Percentiles rank a stretch among this genome's conserved stretches.
Evolutionary conservation across 2,113 vertebrate species (phyloP).

Genomic region (Channa maculata): DNA sequence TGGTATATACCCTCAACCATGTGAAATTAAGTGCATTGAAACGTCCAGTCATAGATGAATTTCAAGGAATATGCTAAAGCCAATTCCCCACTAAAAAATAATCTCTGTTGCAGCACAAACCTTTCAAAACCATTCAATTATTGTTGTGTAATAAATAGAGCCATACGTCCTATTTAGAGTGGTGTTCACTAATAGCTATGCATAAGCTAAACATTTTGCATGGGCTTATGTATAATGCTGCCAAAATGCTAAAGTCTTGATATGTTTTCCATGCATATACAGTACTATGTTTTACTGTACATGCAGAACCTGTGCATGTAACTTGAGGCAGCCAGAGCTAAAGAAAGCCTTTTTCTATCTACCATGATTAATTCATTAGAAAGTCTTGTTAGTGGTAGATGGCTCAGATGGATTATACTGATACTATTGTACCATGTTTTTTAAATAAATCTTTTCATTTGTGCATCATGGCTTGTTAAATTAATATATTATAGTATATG

Average conservation of each 20-base stretch:
- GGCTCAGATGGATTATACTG: constrained; percentile 14
- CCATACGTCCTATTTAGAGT: not conserved
- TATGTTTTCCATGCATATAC: constrained; percentile 23
- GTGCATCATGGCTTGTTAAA: constrained; percentile 36
- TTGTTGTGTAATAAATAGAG: not conserved
- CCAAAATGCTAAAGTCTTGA: constrained; percentile 3
- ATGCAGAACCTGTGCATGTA: constrained; percentile 36
- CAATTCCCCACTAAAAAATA: not conserved
- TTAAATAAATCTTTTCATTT: constrained; percentile 61
- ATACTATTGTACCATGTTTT: constrained; percentile 53
- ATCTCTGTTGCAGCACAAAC: not conserved
- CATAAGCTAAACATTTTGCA: not conserved
- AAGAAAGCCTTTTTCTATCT: constrained; percentile 56
- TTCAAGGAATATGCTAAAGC: not conserved
- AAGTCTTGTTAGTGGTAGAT: constrained; percentile 46
- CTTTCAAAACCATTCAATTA: not conserved
- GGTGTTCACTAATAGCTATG: not conserved
- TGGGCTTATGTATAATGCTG: not conserved
- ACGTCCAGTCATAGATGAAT: constrained; percentile 13
- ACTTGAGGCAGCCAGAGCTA: constrained; percentile 39
- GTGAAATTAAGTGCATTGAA: not conserved
- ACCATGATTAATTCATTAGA: constrained; percentile 59
- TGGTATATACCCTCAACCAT: constrained; percentile 10
- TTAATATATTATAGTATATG: constrained; percentile 13
- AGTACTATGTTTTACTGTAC: not conserved